Base-by-base conservation (phyloP, 2,113 vertebrate genomes). In the Anarrhichthys ocellatus region DNA sequence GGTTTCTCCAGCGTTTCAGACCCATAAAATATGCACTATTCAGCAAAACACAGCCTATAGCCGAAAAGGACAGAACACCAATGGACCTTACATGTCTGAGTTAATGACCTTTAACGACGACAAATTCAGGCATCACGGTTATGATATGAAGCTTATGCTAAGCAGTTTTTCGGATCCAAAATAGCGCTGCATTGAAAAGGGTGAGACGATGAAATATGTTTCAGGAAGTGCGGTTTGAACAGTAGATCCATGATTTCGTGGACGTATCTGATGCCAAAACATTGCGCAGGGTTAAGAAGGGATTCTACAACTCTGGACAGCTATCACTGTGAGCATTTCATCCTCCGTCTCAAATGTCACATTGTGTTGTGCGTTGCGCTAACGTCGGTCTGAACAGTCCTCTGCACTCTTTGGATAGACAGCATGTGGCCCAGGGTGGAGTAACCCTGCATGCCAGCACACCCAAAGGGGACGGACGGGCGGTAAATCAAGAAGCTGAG, bases 401-500 rank as follows among this genome's bases (percentile, higher is more conserved):
- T 63, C n/a, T 0, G 5, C 15, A 9, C 50, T 61, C 70, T 61
- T 77, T 64, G 58, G 48, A n/a, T 68, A 34, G 27, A 58, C 40
- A 50, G 42, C 27, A 2, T 50, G 82, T 85, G 73, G 67, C 63
- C 71, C 50, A 15, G 65, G 68, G 69, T 85, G 52, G 58, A 73
- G 74, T 85, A 81, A 82, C 73, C 80, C 81, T 81, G 58, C 29
- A 61, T 83, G 62, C 76, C 77, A 58, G 61, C 69, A 42, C 58
- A 64, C 65, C 83, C 82, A 67, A 56, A 78, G 72, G 73, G 66
- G 69, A 62, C 85, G 36, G 54, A 56, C 17, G 29, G 69, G 78
- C 80, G 5, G 88, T 92, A 88, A 91, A 90, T 89, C 88, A 90
- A 84, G 86, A 84, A 81, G 34, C 74, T 54, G 80, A 80, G 76